Conservation (phyloP, 2,797 vertebrate species). For the Lacerta agilis region DNA sequence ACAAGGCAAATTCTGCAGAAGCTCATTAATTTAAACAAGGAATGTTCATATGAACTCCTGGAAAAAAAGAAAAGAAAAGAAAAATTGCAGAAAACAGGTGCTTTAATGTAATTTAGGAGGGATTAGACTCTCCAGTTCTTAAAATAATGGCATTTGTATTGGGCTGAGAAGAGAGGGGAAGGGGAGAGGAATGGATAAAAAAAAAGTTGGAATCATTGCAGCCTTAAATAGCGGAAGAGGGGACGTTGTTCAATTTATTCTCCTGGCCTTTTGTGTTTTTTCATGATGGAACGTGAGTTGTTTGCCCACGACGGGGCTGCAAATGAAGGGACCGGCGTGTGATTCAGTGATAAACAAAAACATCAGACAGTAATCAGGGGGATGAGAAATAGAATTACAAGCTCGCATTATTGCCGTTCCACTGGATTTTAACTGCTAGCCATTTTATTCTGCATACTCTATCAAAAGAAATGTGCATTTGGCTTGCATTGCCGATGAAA, state of each 20-base stretch:
- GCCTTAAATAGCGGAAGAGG: neutral
- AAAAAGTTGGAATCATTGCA: constrained; percentile 1
- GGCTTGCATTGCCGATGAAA: constrained; percentile 50
- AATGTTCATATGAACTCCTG: constrained; percentile 28
- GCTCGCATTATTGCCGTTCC: constrained; percentile 42
- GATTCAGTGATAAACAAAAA: constrained; percentile 64
- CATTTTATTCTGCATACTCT: constrained; percentile 58
- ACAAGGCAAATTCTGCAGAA: constrained; percentile 33
- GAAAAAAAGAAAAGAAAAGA: constrained; percentile 3
- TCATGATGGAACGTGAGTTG: constrained; percentile 30
- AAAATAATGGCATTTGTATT: neutral
- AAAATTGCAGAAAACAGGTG: constrained; percentile 22
- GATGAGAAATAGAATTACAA: constrained; percentile 54
- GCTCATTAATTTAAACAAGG: constrained; percentile 43
- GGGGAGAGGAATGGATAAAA: neutral
- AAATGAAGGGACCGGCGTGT: constrained; percentile 57
- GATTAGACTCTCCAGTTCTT: constrained; percentile 6
- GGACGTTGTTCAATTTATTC: constrained; percentile 56
- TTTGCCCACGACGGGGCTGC: constrained; percentile 37
- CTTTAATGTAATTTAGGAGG: constrained; percentile 37
- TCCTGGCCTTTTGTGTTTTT: constrained; percentile 33
- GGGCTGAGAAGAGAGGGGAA: too few species aligned
- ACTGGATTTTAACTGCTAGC: constrained; percentile 48
- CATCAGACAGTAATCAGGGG: constrained; percentile 47
- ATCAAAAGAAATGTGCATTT: constrained; percentile 53